Base-by-base conservation (phyloP, 1,140 invertebrate genomes). In the Coptotermes formosanus region DNA sequence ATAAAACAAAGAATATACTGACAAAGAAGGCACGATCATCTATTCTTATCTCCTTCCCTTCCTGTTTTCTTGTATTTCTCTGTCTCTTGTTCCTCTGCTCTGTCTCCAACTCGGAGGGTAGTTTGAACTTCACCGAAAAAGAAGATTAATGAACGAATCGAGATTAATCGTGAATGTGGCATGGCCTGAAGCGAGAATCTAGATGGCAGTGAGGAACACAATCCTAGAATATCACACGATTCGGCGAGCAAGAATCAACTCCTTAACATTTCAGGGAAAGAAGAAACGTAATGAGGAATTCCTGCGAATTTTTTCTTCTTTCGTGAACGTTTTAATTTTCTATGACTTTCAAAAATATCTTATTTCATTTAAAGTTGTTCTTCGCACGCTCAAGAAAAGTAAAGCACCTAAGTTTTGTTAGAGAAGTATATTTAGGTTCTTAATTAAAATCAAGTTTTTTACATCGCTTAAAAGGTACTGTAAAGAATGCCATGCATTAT, bases 91-190 rank as follows among this genome's bases (percentile, higher is more conserved):
- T 75, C 30, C 25, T 75, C 25, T 30, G n/a, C n/a, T 75, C 64
- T 75, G n/a, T 75, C 64, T 75, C n/a, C 6, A 75, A 75, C 25
- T 75, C 64, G 64, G 64, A 75, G 64, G n/a, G 25, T 30, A 75
- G 25, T 75, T 75, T 75, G 64, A 75, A 75, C 25, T 75, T 75
- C 64, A 75, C 25, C 25, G n/a, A 75, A 75, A 75, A 75, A 75
- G n/a, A 75, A 75, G 64, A 75, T 75, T 75, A 75, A 75, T 75
- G 64, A 75, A 75, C 25, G 64, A 30, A 75, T 75, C 64, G 25
- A 75, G 64, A 75, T 75, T 75, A 75, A 75, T 75, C 25, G 64
- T 25, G 64, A 75, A 12, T 75, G 64, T 75, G 25, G 64, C 64
- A 16, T 75, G n/a, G 64, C 64, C 64, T 75, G 64, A 75, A 75